These are phyloP conservation scores for Hemiprocne comata DNA, from an alignment of 2,113 vertebrate genomes.

Conservation along the genomic window DNA sequence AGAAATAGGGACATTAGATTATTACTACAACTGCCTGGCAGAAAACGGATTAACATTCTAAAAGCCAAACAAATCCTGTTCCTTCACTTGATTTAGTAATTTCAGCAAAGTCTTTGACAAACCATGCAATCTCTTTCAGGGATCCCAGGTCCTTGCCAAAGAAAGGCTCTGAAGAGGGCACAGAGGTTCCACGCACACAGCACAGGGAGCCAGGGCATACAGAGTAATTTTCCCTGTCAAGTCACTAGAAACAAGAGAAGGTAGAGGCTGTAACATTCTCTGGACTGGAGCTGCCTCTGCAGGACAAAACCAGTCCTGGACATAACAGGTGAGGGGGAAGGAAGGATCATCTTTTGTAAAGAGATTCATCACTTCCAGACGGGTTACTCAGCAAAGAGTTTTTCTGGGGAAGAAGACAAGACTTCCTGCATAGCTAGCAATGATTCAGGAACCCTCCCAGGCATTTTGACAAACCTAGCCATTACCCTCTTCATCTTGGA, in stretches of 20 bases:
- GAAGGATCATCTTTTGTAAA: background rate
- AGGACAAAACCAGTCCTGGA: background rate
- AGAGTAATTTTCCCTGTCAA: background rate
- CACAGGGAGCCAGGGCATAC: background rate
- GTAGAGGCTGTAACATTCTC: background rate
- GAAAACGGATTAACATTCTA: background rate
- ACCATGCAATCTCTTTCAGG: background rate
- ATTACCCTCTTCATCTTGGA: constrained; percentile 31
- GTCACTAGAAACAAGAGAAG: background rate
- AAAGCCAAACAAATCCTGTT: background rate
- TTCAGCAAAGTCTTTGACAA: background rate
- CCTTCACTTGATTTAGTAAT: background rate
- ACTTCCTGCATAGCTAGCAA: constrained; percentile 21
- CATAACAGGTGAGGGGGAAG: background rate
- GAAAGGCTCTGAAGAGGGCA: background rate
- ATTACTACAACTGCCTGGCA: background rate
- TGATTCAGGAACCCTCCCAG: constrained; percentile 34
- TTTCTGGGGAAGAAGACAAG: background rate
- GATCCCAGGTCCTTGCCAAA: background rate
- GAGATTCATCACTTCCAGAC: constrained; percentile 14
- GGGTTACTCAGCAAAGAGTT: background rate
- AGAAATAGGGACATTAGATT: background rate
- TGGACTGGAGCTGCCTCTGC: background rate
- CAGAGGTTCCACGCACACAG: background rate
- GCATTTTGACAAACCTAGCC: constrained; percentile 30